Conservation (phyloP, 2,113 vertebrate species). For the Pedionomus torquatus region DNA sequence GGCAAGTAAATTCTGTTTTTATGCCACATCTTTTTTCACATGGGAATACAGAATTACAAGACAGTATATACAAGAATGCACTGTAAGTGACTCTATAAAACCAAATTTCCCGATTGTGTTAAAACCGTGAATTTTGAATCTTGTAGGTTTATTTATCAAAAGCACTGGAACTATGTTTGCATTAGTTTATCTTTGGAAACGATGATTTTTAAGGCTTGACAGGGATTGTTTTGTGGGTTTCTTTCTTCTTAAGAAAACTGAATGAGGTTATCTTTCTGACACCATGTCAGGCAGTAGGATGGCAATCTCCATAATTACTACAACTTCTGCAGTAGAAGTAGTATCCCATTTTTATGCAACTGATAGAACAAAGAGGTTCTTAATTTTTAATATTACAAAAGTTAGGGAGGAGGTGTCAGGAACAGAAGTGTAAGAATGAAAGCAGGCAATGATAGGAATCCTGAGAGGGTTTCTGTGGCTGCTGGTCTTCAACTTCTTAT, state of each 20-base stretch:
- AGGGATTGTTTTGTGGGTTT: neutral
- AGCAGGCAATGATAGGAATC: neutral
- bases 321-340: neutral
- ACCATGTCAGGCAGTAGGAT: neutral
- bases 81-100: neutral
- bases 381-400: neutral
- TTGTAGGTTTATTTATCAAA: neutral
- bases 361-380: neutral
- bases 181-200: neutral
- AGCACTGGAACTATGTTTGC: neutral
- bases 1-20: neutral
- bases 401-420: neutral
- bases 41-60: neutral
- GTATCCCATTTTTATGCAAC: neutral
- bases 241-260: neutral
- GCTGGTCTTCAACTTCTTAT: neutral
- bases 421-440: neutral
- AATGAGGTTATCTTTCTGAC: neutral
- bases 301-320: neutral
- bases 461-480: neutral
- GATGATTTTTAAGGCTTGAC: neutral
- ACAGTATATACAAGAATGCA: neutral
- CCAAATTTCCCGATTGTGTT: neutral
- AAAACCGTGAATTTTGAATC: neutral
- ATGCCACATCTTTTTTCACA: neutral